Percentiles rank a stretch among this genome's conserved stretches.
Conservation (phyloP, 2,113 vertebrate species). For the Nothocercus julius region DNA sequence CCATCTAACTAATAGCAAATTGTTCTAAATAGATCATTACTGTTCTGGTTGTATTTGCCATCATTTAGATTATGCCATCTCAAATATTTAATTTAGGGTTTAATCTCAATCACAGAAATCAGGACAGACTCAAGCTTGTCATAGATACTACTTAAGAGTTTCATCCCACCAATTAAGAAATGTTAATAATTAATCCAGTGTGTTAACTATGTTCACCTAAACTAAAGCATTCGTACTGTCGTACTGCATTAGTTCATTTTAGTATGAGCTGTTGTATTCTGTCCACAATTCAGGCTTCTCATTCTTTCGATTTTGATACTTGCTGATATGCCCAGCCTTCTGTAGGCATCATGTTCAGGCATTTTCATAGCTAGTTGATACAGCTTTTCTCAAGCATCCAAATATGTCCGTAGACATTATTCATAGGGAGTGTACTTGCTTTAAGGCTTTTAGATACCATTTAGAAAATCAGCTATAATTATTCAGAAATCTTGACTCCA, state of each 20-base stretch:
- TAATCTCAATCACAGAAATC: background rate
- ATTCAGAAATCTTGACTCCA: background rate
- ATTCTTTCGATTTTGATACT: background rate
- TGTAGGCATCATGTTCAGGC: background rate
- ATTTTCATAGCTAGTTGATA: background rate
- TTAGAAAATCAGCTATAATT: background rate
- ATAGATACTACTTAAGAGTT: background rate
- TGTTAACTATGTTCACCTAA: background rate
- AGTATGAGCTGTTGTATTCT: background rate
- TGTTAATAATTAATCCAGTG: background rate
- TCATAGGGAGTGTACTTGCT: background rate
- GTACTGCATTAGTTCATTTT: background rate
- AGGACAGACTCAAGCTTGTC: background rate
- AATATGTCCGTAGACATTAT: background rate
- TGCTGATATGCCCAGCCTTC: background rate
- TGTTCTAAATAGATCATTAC: background rate
- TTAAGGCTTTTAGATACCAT: background rate
- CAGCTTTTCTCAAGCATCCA: background rate
- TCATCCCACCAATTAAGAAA: background rate
- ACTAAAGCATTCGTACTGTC: background rate
- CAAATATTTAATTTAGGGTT: background rate
- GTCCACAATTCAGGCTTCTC: background rate
- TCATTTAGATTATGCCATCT: background rate
- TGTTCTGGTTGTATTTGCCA: background rate
- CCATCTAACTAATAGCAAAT: background rate